A percentile compares a stretch with the other conserved stretches of the same genome.
phyloP scores from a whole-genome alignment of 2,888 invertebrate species.

The Tribolium freemani region DNA sequence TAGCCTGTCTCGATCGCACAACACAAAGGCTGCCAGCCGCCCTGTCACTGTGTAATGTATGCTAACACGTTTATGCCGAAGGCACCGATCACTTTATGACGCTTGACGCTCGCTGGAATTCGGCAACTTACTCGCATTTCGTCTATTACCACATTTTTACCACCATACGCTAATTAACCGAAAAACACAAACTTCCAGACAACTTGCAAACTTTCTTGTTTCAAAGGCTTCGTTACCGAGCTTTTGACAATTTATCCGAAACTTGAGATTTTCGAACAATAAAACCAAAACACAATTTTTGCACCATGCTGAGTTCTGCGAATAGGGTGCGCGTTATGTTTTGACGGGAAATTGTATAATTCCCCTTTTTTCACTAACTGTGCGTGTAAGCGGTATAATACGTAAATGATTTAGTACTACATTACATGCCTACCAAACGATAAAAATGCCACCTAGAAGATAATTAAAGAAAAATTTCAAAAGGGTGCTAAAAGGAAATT shows the following conservation, averaged over 20 bases:
- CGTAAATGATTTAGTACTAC: constrained; percentile 29
- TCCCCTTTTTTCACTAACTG: constrained; percentile 25
- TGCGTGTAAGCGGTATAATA: constrained; percentile 32
- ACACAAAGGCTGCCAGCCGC: constrained; percentile 65
- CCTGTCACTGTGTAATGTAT: constrained; percentile 68
- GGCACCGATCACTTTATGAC: constrained; percentile 66
- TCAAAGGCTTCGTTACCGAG: constrained; percentile 7
- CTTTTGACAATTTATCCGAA: background rate
- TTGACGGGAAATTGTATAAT: constrained; percentile 24
- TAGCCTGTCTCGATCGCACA: constrained; percentile 66
- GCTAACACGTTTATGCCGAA: constrained; percentile 67
- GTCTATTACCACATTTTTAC: background rate
- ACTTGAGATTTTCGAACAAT: background rate
- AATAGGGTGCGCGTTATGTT: constrained; percentile 17
- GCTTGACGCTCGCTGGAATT: constrained; percentile 59
- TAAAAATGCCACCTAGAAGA: constrained; percentile 26
- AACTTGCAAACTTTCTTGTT: constrained; percentile 6
- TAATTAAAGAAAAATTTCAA: constrained; percentile 26
- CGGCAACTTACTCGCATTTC: constrained; percentile 56
- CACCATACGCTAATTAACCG: background rate
- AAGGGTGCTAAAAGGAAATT: constrained; percentile 11
- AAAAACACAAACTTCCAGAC: constrained; percentile 1
- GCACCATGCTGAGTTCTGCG: background rate
- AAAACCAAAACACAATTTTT: background rate
- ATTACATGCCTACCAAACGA: constrained; percentile 25